Evolutionary conservation across 2,797 vertebrate genomes (phyloP).

Genomic region (Paedocypris micromegethes): DNA sequence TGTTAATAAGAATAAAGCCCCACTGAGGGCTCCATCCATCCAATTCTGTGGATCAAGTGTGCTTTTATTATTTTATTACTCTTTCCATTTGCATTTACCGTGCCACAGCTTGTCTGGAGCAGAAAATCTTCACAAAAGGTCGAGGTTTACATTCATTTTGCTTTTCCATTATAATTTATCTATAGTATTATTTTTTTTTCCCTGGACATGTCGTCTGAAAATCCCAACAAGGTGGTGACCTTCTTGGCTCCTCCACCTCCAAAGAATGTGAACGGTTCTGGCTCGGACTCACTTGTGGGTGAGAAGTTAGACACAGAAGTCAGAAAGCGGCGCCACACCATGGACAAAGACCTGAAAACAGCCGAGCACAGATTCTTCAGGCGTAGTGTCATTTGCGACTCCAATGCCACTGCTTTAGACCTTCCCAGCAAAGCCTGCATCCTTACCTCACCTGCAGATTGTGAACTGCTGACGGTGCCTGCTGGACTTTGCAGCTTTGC

Average conservation of each 20-base stretch:
- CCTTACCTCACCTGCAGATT: constrained; percentile 73
- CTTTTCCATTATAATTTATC: constrained; percentile 51
- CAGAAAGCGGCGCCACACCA: constrained; percentile 89
- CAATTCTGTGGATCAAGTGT: constrained; percentile 34
- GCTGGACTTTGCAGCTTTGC: constrained; percentile 12
- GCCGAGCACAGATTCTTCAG: constrained; percentile 95
- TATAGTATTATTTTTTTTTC: constrained; percentile 32
- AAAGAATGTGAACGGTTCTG: constrained; percentile 84
- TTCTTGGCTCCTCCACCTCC: constrained; percentile 72
- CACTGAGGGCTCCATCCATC: constrained; percentile 25
- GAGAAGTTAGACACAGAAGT: constrained; percentile 78
- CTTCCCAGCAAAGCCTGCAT: constrained; percentile 84
- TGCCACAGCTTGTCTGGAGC: constrained; percentile 22
- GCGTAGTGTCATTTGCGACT: constrained; percentile 96
- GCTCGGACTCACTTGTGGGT: constrained; percentile 81
- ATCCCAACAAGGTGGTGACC: constrained; percentile 59
- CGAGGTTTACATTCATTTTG: constrained; percentile 43
- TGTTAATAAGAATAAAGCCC: constrained; percentile 45
- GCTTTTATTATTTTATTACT: constrained; percentile 25
- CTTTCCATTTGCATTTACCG: neutral
- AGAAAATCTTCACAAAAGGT: constrained; percentile 27
- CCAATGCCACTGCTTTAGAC: constrained; percentile 92
- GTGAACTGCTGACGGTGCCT: constrained; percentile 46
- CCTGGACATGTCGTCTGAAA: constrained; percentile 64
- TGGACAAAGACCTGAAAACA: constrained; percentile 92